Conservation (phyloP, 2,113 vertebrate genomes). For the Mesoclemmys tuberculata region DNA sequence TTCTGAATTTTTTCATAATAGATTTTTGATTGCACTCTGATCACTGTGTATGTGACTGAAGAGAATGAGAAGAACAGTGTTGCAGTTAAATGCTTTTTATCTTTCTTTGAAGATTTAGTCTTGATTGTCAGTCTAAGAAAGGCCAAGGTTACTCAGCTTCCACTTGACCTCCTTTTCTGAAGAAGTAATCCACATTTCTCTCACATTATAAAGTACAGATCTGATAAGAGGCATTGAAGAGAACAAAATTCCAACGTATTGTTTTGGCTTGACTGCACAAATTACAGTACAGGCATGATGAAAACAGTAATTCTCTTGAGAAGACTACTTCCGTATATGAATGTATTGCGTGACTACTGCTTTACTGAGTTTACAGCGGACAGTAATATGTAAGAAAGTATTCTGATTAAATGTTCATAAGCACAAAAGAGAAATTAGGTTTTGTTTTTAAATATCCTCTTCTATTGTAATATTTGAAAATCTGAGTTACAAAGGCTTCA, state of each 20-base stretch:
- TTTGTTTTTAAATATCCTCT: not conserved
- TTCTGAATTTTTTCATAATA: not conserved
- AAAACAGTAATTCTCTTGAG: conserved; percentile 51
- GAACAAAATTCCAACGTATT: conserved; percentile 49
- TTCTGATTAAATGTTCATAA: conserved; percentile 12
- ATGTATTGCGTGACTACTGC: not conserved
- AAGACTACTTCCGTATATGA: conserved; percentile 45
- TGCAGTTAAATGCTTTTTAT: not conserved
- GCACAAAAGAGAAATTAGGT: not conserved
- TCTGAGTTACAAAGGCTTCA: not conserved
- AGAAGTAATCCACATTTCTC: conserved; percentile 64
- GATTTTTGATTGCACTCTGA: not conserved
- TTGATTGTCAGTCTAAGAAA: conserved; percentile 32
- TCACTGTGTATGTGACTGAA: not conserved
- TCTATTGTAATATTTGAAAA: conserved; percentile 35
- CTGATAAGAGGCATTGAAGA: conserved; percentile 62
- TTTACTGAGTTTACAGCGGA: not conserved
- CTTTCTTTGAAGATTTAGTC: not conserved
- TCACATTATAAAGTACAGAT: conserved; percentile 49
- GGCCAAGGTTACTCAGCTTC: conserved; percentile 64
- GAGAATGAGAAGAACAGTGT: not conserved
- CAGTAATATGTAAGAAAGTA: conserved; percentile 37
- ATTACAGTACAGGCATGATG: conserved; percentile 55
- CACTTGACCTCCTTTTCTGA: conserved; percentile 61
- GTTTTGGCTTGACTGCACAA: conserved; percentile 55